phyloP scores from a whole-genome alignment of 2,797 vertebrate species.

The Phataginus tetradactyla region DNA sequence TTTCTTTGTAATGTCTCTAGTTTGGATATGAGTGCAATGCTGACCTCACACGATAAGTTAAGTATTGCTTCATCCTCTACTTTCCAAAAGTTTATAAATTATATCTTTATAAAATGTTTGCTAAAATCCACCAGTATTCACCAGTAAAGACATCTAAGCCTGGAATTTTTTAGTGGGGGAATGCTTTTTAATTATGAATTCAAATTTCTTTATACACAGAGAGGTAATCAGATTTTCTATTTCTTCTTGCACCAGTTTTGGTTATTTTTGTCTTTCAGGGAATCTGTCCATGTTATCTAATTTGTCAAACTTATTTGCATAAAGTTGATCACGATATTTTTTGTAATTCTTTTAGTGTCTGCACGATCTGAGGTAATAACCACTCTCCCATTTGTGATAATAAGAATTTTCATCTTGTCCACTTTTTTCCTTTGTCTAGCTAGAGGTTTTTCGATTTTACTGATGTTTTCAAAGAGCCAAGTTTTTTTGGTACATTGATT shows the following conservation, averaged over 20 bases:
- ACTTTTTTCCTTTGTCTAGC: not conserved
- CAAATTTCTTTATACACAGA: not conserved
- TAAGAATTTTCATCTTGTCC: not conserved
- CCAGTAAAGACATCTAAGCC: not conserved
- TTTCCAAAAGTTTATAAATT: not conserved
- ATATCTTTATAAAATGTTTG: conserved; percentile 24
- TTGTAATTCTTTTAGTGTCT: not conserved
- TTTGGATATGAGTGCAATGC: not conserved
- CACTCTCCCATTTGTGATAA: not conserved
- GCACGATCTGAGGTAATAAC: not conserved
- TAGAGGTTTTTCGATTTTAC: not conserved
- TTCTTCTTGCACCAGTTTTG: not conserved
- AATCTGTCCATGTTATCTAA: not conserved
- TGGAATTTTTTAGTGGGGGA: not conserved
- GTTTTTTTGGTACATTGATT: not conserved
- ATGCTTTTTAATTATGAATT: not conserved
- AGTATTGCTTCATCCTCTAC: not conserved
- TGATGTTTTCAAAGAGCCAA: not conserved
- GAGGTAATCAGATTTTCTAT: not conserved
- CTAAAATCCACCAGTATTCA: not conserved
- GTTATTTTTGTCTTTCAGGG: conserved; percentile 25
- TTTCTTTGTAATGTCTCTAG: not conserved
- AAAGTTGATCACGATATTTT: not conserved
- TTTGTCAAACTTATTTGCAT: not conserved
- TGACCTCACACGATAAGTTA: not conserved